Percentiles rank a stretch among this genome's conserved stretches.
Evolutionary conservation across 2,797 vertebrate genomes (phyloP).

Genomic region (Anolis apletophallus): DNA sequence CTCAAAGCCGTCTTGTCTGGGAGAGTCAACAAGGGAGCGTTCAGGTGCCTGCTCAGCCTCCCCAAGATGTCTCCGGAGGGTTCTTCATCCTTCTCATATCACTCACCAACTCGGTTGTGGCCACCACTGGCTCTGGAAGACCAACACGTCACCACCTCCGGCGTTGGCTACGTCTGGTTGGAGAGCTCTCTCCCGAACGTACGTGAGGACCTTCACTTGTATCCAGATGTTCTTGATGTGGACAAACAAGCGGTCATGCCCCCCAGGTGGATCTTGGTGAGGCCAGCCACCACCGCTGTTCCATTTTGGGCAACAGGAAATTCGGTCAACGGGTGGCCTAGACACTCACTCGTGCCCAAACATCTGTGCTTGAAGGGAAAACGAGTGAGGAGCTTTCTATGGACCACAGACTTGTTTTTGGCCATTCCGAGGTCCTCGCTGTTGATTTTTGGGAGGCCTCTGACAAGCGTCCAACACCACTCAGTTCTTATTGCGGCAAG

Average conservation of each 20-base stretch:
- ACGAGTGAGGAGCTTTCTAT: no score
- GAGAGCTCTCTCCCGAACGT: not conserved
- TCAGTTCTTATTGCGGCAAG: not conserved
- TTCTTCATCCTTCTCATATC: not conserved
- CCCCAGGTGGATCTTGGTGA: not conserved
- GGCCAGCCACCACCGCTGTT: not conserved
- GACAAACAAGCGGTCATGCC: not conserved
- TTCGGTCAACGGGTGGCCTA: not conserved
- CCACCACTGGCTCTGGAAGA: not conserved
- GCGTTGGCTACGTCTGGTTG: not conserved
- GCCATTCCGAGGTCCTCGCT: not conserved
- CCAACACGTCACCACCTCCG: not conserved
- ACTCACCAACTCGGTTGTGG: not conserved
- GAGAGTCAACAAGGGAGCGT: not conserved
- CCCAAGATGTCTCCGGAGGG: not conserved
- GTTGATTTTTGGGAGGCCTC: no score
- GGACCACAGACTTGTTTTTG: not conserved
- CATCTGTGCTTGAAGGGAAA: no score
- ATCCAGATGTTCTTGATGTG: no score
- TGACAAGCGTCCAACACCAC: not conserved
- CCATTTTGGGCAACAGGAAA: not conserved
- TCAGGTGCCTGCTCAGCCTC: not conserved
- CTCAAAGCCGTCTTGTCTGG: constrained; percentile 2
- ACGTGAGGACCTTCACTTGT: not conserved
- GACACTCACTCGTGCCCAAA: not conserved